A percentile compares a stretch with the other conserved stretches of the same genome.
phyloP scores from a whole-genome alignment of 2,113 vertebrate species.

The Triplophysa tibetana region DNA sequence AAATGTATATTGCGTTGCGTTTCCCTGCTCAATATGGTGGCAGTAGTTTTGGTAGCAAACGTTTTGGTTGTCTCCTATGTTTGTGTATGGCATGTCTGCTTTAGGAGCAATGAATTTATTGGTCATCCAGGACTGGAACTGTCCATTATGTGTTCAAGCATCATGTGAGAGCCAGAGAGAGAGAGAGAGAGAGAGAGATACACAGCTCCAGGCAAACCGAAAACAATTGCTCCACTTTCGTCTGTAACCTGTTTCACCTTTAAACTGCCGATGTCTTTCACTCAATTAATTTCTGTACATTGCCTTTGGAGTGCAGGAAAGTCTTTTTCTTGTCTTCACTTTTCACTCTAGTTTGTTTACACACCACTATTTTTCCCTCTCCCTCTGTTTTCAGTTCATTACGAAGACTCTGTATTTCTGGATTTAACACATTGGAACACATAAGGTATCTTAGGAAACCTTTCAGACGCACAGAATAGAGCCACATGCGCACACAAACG shows the following conservation, averaged over 20 bases:
- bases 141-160: conserved; percentile 5
- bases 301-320: conserved; percentile 45
- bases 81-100: background rate
- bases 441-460: background rate
- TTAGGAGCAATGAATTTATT: background rate
- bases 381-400: background rate
- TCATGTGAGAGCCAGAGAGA: conserved; percentile 14
- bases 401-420: background rate
- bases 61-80: background rate
- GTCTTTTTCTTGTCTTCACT: conserved; percentile 37
- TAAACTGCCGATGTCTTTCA: conserved; percentile 65
- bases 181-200: conserved; percentile 45
- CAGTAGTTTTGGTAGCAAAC: no score
- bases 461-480: conserved; percentile 8
- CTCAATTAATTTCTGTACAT: conserved; percentile 69
- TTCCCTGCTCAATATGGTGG: no score
- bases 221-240: conserved; percentile 63
- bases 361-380: conserved; percentile 4
- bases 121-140: background rate
- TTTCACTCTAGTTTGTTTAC: conserved; percentile 8
- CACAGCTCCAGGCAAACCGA: conserved; percentile 60
- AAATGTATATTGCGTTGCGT: no score
- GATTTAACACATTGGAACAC: conserved; percentile 16
- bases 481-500: background rate
- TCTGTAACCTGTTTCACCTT: conserved; percentile 62